A percentile compares a stretch with the other conserved stretches of the same genome.
These are phyloP conservation scores for Leptopilina syphax DNA, from an alignment of 2,888 invertebrate genomes.

Conservation along the genomic window DNA sequence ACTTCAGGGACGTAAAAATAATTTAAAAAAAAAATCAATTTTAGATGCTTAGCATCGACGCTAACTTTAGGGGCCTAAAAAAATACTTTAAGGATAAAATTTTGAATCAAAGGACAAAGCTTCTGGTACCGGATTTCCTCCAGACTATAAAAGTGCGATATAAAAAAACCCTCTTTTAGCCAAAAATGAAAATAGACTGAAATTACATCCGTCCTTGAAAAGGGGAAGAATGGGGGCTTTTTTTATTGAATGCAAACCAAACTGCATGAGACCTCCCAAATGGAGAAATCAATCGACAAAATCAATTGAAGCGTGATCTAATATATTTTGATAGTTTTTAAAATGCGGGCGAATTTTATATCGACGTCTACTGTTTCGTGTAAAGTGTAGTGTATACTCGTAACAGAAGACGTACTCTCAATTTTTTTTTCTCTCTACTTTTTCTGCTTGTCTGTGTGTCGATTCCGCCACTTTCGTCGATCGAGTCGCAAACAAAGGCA, in stretches of 20 bases:
- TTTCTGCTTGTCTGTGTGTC: constrained; percentile 14
- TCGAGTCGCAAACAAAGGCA: constrained; percentile 65
- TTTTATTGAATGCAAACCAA: neutral
- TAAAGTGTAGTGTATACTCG: constrained; percentile 4
- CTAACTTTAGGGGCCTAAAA: too few species aligned
- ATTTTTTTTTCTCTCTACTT: constrained; percentile 48
- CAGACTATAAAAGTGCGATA: too few species aligned
- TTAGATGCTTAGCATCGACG: too few species aligned
- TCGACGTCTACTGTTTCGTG: constrained; percentile 50
- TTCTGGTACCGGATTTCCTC: too few species aligned
- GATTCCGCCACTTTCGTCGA: constrained; percentile 43
- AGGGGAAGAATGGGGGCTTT: neutral
- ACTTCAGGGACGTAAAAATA: too few species aligned
- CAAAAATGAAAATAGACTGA: neutral
- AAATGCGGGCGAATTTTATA: constrained; percentile 44
- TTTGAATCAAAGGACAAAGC: too few species aligned
- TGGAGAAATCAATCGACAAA: constrained; percentile 3
- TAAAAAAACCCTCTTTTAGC: too few species aligned
- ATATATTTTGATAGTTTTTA: constrained; percentile 6
- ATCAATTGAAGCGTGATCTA: constrained; percentile 32
- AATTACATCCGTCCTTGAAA: neutral
- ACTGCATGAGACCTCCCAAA: constrained; percentile 5
- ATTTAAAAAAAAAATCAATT: too few species aligned
- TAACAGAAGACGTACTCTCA: constrained; percentile 47
- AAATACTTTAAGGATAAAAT: too few species aligned